phyloP scores from a whole-genome alignment of 2,113 vertebrate species.

The Cottus gobio region DNA sequence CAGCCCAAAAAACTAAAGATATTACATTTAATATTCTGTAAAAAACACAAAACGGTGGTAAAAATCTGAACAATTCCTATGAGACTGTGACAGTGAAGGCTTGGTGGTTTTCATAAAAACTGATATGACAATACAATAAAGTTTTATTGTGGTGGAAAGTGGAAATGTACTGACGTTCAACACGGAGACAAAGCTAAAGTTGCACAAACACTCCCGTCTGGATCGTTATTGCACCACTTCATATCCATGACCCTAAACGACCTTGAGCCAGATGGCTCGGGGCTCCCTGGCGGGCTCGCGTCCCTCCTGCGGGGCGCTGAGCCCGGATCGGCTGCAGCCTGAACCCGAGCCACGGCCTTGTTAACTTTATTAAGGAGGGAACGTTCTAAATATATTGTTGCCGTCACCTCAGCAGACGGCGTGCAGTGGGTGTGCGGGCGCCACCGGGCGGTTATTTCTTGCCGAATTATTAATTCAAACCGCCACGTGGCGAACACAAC shows the following conservation, averaged over 20 bases:
- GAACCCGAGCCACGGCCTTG: neutral
- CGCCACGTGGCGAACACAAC: neutral
- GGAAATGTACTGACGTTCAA: too few species aligned
- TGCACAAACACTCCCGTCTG: neutral
- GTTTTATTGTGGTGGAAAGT: too few species aligned
- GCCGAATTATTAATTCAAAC: neutral
- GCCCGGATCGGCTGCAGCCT: neutral
- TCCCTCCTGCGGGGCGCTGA: neutral
- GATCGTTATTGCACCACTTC: neutral
- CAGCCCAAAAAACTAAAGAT: too few species aligned
- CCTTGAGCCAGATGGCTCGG: slow-evolving; percentile 8
- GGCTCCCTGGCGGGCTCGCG: too few species aligned
- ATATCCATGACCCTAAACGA: neutral
- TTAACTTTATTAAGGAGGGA: neutral
- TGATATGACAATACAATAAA: too few species aligned
- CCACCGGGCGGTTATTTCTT: neutral
- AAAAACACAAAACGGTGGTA: too few species aligned
- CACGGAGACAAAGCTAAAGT: too few species aligned
- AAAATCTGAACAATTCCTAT: too few species aligned
- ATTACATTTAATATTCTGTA: too few species aligned
- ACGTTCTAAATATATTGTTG: too few species aligned
- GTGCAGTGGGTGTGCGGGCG: neutral
- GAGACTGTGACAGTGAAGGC: neutral
- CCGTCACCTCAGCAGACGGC: neutral
- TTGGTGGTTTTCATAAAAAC: too few species aligned